These are phyloP conservation scores for Bufo gargarizans DNA, from an alignment of 2,113 vertebrate species.

Conservation along the genomic window DNA sequence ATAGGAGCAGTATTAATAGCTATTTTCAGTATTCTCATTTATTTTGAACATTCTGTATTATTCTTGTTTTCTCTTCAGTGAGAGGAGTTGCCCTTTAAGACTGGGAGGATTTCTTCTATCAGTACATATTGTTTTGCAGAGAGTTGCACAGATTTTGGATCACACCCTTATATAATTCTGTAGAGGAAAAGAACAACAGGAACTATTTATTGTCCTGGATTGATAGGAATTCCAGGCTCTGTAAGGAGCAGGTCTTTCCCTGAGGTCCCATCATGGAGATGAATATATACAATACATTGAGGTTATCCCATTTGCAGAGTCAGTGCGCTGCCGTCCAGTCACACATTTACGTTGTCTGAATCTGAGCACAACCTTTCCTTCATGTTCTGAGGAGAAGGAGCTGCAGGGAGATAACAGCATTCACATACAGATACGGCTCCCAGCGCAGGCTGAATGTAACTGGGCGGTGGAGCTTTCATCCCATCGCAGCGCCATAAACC, in stretches of 20 bases:
- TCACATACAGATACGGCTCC: neutral
- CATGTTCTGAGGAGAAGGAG: neutral
- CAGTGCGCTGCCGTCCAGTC: neutral
- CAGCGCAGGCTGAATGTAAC: neutral
- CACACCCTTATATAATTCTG: neutral
- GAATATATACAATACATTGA: neutral
- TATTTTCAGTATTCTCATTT: neutral
- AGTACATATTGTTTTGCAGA: constrained; percentile 1
- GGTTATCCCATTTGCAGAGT: neutral
- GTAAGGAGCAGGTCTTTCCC: neutral
- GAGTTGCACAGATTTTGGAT: neutral
- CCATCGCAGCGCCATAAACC: neutral
- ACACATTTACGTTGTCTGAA: neutral
- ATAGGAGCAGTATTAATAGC: neutral
- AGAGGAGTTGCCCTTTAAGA: neutral
- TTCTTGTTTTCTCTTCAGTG: neutral
- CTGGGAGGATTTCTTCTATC: neutral
- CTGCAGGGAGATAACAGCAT: neutral
- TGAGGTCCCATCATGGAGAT: neutral
- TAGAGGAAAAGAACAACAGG: constrained; percentile 15
- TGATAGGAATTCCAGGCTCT: neutral
- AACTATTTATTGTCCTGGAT: neutral
- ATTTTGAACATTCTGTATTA: neutral
- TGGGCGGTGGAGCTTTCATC: neutral
- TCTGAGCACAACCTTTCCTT: neutral